Evolutionary conservation across 2,797 vertebrate genomes (phyloP).

Genomic region (Neosilurus hyrtlii): DNA sequence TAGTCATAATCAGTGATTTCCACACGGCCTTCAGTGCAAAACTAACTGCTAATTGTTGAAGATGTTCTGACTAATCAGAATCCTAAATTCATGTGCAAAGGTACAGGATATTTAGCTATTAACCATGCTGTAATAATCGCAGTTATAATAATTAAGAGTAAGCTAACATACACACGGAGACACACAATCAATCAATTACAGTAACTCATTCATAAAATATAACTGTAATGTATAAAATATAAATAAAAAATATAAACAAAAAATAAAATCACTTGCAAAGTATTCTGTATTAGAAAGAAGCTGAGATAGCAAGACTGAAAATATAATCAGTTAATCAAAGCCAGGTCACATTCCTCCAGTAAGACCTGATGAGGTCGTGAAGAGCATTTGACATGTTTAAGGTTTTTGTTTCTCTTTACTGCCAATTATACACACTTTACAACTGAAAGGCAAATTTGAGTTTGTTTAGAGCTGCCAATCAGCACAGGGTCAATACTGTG

Average conservation of each 20-base stretch:
- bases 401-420: constrained; percentile 1
- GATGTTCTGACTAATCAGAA: background rate
- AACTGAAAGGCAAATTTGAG: constrained; percentile 48
- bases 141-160: background rate
- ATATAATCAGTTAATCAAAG: constrained; percentile 5
- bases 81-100: background rate
- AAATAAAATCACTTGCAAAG: constrained; percentile 11
- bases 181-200: background rate
- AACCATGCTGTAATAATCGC: background rate
- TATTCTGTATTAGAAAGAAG: background rate
- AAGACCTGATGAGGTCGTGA: constrained; percentile 4
- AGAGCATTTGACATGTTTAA: constrained; percentile 33
- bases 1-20: too few species aligned
- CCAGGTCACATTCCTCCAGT: constrained; percentile 24
- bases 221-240: too few species aligned
- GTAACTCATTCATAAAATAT: background rate
- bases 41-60: background rate
- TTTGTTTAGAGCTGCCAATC: constrained; percentile 63
- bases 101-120: background rate
- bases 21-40: too few species aligned
- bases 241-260: background rate
- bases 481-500: background rate
- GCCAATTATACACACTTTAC: constrained; percentile 30
- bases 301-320: background rate
- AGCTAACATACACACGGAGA: background rate